phyloP scores from a whole-genome alignment of 1,140 invertebrate species.

The Zaprionus camerounensis region DNA sequence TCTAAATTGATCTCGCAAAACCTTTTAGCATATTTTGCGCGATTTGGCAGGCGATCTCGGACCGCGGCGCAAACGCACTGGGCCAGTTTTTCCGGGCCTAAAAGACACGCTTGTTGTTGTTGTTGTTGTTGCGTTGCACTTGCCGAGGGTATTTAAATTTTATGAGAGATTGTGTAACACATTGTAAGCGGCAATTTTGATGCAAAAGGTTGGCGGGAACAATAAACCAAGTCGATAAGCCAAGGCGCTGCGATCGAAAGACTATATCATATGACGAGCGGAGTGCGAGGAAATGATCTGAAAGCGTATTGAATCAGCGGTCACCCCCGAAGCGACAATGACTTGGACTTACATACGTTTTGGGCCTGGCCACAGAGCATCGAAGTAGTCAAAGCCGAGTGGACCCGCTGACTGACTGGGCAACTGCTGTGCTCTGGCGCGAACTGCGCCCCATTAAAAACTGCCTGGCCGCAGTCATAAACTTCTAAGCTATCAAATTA shows the following conservation, averaged over 20 bases:
- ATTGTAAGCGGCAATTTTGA: slow-evolving; percentile 4
- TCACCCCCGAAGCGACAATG: not conserved
- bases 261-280: not conserved
- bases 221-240: not conserved
- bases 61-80: slow-evolving; percentile 16
- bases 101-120: slow-evolving; percentile 48
- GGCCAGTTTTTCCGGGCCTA: slow-evolving; percentile 60
- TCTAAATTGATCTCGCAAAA: slow-evolving; percentile 82
- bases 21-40: slow-evolving; percentile 83
- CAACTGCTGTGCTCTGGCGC: slow-evolving; percentile 24
- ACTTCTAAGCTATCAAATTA: slow-evolving; percentile 83
- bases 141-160: slow-evolving; percentile 7
- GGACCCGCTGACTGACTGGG: not conserved
- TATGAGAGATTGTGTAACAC: not conserved
- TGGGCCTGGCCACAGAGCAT: not conserved
- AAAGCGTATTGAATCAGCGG: slow-evolving; percentile 4
- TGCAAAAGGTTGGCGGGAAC: not conserved
- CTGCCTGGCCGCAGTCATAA: slow-evolving; percentile 77
- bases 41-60: slow-evolving; percentile 73
- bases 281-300: not conserved
- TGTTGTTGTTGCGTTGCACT: slow-evolving; percentile 25
- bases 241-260: not conserved
- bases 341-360: not conserved
- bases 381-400: not conserved
- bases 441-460: slow-evolving; percentile 73